phyloP scores from a whole-genome alignment of 2,797 vertebrate genomes.

The Gallinago nigripennis region DNA sequence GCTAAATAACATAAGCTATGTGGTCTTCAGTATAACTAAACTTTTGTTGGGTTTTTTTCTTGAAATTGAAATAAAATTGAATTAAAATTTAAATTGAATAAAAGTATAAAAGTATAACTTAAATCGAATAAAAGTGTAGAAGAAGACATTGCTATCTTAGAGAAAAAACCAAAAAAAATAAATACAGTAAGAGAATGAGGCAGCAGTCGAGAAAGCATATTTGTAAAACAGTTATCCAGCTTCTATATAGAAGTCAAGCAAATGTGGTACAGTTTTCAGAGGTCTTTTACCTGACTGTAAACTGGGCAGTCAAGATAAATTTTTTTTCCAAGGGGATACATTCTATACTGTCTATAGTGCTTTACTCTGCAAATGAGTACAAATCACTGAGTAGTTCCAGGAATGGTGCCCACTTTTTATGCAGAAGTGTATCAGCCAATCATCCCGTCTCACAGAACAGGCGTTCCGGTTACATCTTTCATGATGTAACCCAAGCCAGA shows the following conservation, averaged over 20 bases:
- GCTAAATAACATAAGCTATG: neutral
- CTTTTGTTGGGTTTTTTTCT: neutral
- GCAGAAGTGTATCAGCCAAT: neutral
- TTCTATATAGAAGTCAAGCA: neutral
- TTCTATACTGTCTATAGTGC: neutral
- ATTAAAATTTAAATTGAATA: neutral
- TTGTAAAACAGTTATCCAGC: neutral
- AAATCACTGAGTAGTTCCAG: neutral
- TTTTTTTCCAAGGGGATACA: neutral
- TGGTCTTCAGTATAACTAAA: neutral
- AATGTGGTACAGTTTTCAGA: neutral
- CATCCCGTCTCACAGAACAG: neutral
- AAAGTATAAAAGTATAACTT: neutral
- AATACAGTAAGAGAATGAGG: neutral
- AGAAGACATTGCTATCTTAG: fast-evolving
- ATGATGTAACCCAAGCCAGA: neutral
- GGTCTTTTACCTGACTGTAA: neutral
- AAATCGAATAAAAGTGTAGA: neutral
- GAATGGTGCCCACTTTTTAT: neutral
- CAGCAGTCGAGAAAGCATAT: neutral
- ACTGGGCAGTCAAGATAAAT: neutral
- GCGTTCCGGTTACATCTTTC: neutral
- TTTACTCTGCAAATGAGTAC: neutral
- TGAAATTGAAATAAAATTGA: neutral
- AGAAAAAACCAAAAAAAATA: neutral